Base-by-base conservation (phyloP, 1,140 invertebrate genomes). In the Cataglyphis hispanica region DNA sequence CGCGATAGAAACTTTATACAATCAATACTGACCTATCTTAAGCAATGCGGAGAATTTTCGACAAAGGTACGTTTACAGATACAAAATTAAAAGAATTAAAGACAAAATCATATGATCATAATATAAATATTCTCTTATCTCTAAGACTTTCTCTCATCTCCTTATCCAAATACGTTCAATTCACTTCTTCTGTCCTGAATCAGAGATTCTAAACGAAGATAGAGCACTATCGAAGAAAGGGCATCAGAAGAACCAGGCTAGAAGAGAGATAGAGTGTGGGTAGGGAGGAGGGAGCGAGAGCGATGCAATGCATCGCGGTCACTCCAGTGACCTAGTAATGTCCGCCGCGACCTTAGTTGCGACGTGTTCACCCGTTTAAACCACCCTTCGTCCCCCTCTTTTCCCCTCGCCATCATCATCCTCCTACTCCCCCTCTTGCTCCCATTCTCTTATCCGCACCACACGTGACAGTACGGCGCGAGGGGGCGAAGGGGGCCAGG, bases 261-360 rank as follows among this genome's bases (percentile, higher is more conserved):
- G 34, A 19, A 87, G 25, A 72, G 87, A 86, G 74, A 72, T 25
- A 37, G 56, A 34, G 53, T 27, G 46, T 22, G n/a, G 13, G 43
- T 85, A 70, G 78, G 78, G 81, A 61, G 37, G 56, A 70, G 67
- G 25, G 56, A 8, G 70, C 34, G 31, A 27, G 8, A 43, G 78
- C 60, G 86, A 72, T 81, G 66, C 78, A 66, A 72, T 88, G 80
- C 77, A 91, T 91, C 86, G 88, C 78, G 70, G 87, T 92, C 87
- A 89, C 85, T 87, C 87, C 77, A 91, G 83, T 93, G 92, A 93
- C 92, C 92, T 80, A 94, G 91, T 93, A 92, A 92, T 87, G 91
- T 93, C 87, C 92, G 90, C 84, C 90, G 78, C 92, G 92, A 93
- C 93, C 93, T 93, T 93, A 91, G 91, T 87, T 89, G 86, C 89